phyloP scores from a whole-genome alignment of 2,888 invertebrate genomes.

The Schrankia costaestrigalis region DNA sequence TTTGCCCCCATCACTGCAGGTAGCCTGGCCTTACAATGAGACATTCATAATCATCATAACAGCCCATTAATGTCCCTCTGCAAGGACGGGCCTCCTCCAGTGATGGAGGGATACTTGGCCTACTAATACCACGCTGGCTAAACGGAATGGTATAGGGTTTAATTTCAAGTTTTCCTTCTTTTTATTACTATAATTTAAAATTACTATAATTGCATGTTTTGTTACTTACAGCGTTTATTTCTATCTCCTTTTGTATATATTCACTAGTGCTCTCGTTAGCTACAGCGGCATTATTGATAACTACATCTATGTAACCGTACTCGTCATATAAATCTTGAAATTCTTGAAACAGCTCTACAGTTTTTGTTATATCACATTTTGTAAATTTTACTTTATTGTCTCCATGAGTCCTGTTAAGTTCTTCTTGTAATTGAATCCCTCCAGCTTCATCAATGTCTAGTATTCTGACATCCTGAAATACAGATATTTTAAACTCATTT shows the following conservation, averaged over 20 bases:
- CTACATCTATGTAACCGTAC: constrained; percentile 33
- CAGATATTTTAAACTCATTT: too few species aligned
- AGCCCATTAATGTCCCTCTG: too few species aligned
- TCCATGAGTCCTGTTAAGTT: constrained; percentile 32
- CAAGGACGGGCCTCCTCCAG: too few species aligned
- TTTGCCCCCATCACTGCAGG: too few species aligned
- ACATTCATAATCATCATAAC: too few species aligned
- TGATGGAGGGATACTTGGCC: too few species aligned
- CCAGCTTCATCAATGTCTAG: constrained; percentile 35
- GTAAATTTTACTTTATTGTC: constrained; percentile 32
- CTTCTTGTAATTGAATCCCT: constrained; percentile 31
- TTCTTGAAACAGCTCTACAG: constrained; percentile 30
- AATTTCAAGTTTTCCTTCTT: too few species aligned
- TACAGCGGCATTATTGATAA: constrained; percentile 47
- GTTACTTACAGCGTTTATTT: constrained; percentile 39
- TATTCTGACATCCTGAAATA: constrained; percentile 39
- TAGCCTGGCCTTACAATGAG: too few species aligned
- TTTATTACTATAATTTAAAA: too few species aligned
- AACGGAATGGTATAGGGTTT: too few species aligned
- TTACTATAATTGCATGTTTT: neutral
- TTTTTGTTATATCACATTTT: constrained; percentile 42
- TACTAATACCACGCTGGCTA: too few species aligned
- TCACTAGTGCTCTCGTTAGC: constrained; percentile 25
- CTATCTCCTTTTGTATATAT: constrained; percentile 31
- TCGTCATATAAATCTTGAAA: constrained; percentile 27